Evolutionary conservation across 2,113 vertebrate genomes (phyloP).

Genomic region (Bungarus multicinctus): DNA sequence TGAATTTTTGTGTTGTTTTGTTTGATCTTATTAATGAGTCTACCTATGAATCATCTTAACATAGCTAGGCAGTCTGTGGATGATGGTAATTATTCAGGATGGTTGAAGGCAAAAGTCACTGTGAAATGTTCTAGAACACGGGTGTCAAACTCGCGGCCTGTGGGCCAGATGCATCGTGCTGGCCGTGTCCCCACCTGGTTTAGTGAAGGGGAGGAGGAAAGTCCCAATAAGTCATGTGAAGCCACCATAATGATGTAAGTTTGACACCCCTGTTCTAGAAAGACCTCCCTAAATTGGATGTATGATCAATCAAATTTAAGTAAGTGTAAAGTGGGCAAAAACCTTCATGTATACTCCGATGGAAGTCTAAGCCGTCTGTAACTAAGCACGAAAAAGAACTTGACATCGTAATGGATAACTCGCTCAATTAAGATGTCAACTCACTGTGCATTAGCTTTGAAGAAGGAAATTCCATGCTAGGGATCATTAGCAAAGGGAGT

Average conservation of each 20-base stretch:
- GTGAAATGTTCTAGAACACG: background rate
- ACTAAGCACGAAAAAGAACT: background rate
- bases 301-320: background rate
- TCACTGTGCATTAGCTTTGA: background rate
- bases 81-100: background rate
- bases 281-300: background rate
- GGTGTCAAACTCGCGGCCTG: too few relatives aligned
- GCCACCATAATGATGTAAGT: too few relatives aligned
- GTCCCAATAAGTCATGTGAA: too few relatives aligned
- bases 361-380: background rate
- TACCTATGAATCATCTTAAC: background rate
- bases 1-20: background rate
- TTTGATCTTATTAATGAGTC: background rate
- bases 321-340: background rate
- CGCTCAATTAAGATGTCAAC: background rate
- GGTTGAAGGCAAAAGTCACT: background rate
- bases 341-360: background rate
- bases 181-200: too few relatives aligned
- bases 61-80: background rate
- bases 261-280: background rate
- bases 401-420: background rate
- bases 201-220: too few relatives aligned
- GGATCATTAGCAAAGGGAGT: background rate
- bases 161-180: too few relatives aligned
- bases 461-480: background rate